These are phyloP conservation scores for Apamea sordens DNA, from an alignment of 2,888 invertebrate species.

Conservation along the genomic window DNA sequence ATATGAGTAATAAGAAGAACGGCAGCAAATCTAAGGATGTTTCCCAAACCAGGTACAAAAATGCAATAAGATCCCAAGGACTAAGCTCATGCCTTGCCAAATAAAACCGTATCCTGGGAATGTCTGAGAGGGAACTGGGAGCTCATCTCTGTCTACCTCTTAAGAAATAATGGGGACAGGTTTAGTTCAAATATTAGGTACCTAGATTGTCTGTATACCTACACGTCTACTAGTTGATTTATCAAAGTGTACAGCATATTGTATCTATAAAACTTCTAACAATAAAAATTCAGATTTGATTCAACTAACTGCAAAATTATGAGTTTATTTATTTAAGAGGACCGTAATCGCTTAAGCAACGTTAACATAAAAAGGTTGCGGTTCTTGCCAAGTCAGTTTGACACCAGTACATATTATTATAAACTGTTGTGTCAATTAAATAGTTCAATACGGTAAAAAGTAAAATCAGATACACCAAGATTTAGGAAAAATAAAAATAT, in stretches of 20 bases:
- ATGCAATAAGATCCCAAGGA: not conserved
- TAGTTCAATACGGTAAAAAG: not conserved
- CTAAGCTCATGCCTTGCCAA: not conserved
- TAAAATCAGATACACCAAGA: not conserved
- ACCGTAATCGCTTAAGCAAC: conserved; percentile 17
- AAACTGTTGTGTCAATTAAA: not conserved
- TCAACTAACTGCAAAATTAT: not conserved
- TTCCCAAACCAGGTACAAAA: no score
- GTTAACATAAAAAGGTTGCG: not conserved
- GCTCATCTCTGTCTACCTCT: not conserved
- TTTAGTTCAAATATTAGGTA: not conserved
- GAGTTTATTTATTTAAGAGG: not conserved
- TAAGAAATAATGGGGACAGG: not conserved
- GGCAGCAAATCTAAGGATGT: not conserved
- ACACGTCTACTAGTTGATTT: not conserved
- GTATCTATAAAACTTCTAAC: not conserved
- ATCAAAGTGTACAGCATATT: not conserved
- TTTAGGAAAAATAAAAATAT: not conserved
- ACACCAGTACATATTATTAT: not conserved
- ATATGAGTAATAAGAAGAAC: not conserved
- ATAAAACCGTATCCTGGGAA: not conserved
- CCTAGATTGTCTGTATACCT: no score
- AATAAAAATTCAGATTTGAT: not conserved
- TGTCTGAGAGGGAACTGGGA: not conserved
- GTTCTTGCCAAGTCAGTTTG: conserved; percentile 1